Percentiles rank a stretch among this genome's conserved stretches.
Evolutionary conservation across 2,113 vertebrate species (phyloP).

Genomic region (Triplophysa siluroides): DNA sequence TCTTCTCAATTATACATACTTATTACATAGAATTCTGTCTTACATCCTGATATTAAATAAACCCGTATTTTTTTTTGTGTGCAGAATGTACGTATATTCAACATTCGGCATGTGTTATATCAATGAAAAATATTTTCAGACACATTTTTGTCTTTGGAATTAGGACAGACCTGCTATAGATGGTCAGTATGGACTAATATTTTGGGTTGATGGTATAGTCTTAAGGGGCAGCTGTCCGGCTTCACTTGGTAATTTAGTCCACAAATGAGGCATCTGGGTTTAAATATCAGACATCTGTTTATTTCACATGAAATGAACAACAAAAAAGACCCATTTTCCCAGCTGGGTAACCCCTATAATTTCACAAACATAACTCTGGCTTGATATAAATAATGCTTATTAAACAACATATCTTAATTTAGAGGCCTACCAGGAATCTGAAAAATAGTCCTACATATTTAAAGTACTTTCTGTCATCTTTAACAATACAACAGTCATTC

Average conservation of each 20-base stretch:
- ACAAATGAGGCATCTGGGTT: constrained; percentile 10
- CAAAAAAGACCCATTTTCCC: not conserved
- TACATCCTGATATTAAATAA: too few species aligned
- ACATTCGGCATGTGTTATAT: not conserved
- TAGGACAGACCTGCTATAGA: not conserved
- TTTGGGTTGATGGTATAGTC: not conserved
- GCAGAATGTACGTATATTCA: not conserved
- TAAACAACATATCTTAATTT: too few species aligned
- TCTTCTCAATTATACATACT: too few species aligned
- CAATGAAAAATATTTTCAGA: not conserved
- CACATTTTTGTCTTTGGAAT: not conserved
- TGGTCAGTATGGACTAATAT: not conserved
- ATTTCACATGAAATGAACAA: not conserved
- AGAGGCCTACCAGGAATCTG: too few species aligned
- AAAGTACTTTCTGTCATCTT: too few species aligned
- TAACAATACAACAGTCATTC: not conserved
- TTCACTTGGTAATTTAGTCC: not conserved
- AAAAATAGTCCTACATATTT: too few species aligned
- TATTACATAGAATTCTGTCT: too few species aligned
- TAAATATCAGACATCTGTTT: constrained; percentile 21
- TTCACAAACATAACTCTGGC: not conserved
- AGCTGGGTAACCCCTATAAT: constrained; percentile 1
- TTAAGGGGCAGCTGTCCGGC: not conserved
- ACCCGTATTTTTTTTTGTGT: too few species aligned
- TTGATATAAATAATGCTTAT: not conserved